These are phyloP conservation scores for Tragopan temminckii DNA, from an alignment of 2,797 vertebrate species.

Conservation along the genomic window DNA sequence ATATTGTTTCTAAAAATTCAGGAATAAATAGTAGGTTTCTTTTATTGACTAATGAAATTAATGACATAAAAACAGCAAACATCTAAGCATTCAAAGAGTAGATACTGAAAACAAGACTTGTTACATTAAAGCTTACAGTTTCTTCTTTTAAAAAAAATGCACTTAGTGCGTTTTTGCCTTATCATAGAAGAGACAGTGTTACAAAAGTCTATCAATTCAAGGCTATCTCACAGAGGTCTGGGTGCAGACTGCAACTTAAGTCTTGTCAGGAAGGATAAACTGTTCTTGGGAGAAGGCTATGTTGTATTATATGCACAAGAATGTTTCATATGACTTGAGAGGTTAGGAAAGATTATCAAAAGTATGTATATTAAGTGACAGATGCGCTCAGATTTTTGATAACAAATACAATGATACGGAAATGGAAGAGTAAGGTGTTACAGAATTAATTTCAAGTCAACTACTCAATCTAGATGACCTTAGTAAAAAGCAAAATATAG, in stretches of 20 bases:
- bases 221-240: slow-evolving; percentile 26
- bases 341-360: slow-evolving; percentile 20
- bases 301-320: not conserved
- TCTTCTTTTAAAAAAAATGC: slow-evolving; percentile 9
- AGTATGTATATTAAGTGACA: slow-evolving; percentile 8
- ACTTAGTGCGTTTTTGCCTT: slow-evolving; percentile 27
- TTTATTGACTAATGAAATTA: not conserved
- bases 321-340: slow-evolving; percentile 23
- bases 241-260: slow-evolving; percentile 49
- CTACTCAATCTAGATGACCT: not conserved
- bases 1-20: not conserved
- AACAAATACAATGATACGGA: not conserved
- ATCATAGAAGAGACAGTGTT: not conserved
- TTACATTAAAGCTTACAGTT: not conserved
- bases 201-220: slow-evolving; percentile 58
- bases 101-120: not conserved
- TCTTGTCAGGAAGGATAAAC: slow-evolving; percentile 42
- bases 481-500: not conserved
- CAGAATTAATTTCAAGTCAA: slow-evolving; percentile 3
- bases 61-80: not conserved
- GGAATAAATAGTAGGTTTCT: not conserved
- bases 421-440: slow-evolving; percentile 5
- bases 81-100: not conserved
- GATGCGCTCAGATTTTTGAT: not conserved
- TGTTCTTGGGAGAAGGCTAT: slow-evolving; percentile 7